Percentiles rank a stretch among this genome's conserved stretches.
These are phyloP conservation scores for Akabosia matsudoensis DNA, from an alignment of 1,140 invertebrate genomes.

Conservation along the genomic window DNA sequence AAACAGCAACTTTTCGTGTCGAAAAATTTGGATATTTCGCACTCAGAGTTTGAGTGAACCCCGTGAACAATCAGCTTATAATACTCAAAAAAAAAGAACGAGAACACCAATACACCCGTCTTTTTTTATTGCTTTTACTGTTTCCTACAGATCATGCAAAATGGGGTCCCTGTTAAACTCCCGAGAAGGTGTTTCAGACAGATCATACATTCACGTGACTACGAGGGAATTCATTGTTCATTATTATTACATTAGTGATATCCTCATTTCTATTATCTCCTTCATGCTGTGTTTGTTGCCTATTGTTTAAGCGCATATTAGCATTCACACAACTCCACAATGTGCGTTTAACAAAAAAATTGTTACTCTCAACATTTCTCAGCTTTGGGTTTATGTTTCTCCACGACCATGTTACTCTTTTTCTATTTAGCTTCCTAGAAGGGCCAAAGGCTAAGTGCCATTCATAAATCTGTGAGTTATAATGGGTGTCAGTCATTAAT, in stretches of 20 bases:
- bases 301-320: neutral
- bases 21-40: no score
- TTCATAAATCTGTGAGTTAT: conserved; percentile 20
- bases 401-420: neutral
- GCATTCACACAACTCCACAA: neutral
- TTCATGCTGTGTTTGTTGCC: no score
- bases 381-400: neutral
- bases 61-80: neutral
- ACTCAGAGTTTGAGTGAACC: no score
- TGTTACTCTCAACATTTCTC: neutral
- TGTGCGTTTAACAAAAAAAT: neutral
- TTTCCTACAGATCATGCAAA: conserved; percentile 11
- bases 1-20: no score
- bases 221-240: no score
- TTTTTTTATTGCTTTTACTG: neutral
- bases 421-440: conserved; percentile 11
- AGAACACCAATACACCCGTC: neutral
- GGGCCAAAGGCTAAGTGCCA: conserved; percentile 15
- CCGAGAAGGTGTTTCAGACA: no score
- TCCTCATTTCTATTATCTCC: no score
- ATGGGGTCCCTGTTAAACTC: no score
- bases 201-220: no score
- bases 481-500: conserved; percentile 25
- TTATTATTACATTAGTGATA: no score
- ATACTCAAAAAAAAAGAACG: neutral